Evolutionary conservation across 2,797 vertebrate species (phyloP), one percentile per base, ranked within the genome.

Genomic region (Xiphophorus birchmanni): DNA sequence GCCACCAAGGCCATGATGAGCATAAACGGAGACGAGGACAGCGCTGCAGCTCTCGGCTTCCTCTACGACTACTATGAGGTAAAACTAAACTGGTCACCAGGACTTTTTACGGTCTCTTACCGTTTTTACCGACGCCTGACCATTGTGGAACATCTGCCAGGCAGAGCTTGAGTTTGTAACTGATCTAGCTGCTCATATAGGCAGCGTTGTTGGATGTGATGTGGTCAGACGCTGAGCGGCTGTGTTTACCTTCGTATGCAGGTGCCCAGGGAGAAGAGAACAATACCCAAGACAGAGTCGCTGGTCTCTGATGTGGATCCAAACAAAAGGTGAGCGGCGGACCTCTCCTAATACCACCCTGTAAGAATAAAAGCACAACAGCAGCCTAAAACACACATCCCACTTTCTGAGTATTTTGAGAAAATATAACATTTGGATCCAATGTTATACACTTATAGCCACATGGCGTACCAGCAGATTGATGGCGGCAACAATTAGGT

Each of bases 1-100:
- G 99, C 98, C 77, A 99, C 98, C 91, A 99, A 99, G 92, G 98
- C 99, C 73, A 99, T 99, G 98, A 99, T 99, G 99, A 99, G 98
- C 95, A 99, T 99, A 90, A 99, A 99, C 0, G 99, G 99, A 0
- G 99, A 99, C 8, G 99, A 99, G 80, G 99, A 99, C 95, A 99
- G 99, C 0, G 99, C 98, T 0, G 98, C 98, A 0, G 98, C 99
- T 0, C 95, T 99, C 0, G 97, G 98, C 44, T 93, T 99, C 81
- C 97, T 99, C 17, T 99, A 99, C 1, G 99, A 99, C 94, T 99
- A 99, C 91, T 95, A 94, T 18, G 94, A 95, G 93, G 94, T 84
- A 54, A 9, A 40, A 80, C n/a, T 3, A 76, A 60, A 6, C 74
- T 40, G 6, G 50, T 75, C 79, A 35, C 45, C 50, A 86, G 72